A percentile compares a stretch with the other conserved stretches of the same genome.
Evolutionary conservation across 2,888 invertebrate genomes (phyloP).

Genomic region (Spatulosminthurus flaviceps): DNA sequence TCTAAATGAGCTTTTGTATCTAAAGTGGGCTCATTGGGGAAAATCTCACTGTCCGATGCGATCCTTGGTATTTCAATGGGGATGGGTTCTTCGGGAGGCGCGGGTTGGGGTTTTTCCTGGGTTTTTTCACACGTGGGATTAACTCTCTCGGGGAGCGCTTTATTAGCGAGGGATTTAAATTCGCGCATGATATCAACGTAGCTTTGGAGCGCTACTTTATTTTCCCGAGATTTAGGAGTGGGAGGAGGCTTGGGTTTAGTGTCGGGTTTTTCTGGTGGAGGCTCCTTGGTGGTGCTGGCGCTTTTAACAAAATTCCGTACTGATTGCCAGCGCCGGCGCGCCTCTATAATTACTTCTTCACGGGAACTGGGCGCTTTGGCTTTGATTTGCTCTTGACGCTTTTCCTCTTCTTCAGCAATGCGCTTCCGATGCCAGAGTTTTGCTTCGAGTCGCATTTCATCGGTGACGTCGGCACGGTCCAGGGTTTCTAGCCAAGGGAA

Average conservation of each 20-base stretch:
- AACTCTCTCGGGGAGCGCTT: no score
- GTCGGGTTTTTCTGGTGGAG: not conserved
- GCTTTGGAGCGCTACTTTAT: no score
- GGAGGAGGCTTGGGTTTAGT: not conserved
- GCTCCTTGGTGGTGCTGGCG: conserved; percentile 19
- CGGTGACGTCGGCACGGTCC: conserved; percentile 55
- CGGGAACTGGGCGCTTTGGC: conserved; percentile 53
- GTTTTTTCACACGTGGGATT: no score
- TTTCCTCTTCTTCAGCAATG: conserved; percentile 57
- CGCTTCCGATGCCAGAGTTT: conserved; percentile 57
- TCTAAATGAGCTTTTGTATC: no score
- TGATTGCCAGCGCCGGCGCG: conserved; percentile 61
- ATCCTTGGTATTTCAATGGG: no score
- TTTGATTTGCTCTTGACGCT: conserved; percentile 34
- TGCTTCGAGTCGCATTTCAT: conserved; percentile 54
- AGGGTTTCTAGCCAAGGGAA: conserved; percentile 57
- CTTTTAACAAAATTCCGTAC: conserved; percentile 60
- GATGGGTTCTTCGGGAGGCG: no score
- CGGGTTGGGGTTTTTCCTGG: no score
- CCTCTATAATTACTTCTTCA: conserved; percentile 62
- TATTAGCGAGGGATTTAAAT: no score
- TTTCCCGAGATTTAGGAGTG: no score
- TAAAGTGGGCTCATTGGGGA: no score
- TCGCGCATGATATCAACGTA: no score
- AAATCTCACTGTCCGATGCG: no score